phyloP scores from a whole-genome alignment of 2,113 vertebrate species.

The Megaceryle maxima region DNA sequence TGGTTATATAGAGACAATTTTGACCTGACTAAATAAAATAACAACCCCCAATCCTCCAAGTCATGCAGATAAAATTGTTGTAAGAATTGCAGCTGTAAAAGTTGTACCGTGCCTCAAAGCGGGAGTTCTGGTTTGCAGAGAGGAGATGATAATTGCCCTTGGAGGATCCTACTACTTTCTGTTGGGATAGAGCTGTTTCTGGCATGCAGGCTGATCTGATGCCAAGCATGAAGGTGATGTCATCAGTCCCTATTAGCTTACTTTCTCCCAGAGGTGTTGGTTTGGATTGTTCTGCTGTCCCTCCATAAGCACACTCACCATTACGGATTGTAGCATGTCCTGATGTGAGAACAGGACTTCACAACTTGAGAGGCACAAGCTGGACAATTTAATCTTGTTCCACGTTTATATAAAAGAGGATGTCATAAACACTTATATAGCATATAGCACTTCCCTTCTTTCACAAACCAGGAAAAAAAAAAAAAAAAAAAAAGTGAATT shows the following conservation, averaged over 20 bases:
- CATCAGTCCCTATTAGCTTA: background rate
- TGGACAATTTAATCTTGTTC: background rate
- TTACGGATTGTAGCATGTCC: background rate
- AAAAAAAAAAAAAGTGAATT: rapidly evolving
- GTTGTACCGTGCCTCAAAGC: background rate
- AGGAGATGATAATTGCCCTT: background rate
- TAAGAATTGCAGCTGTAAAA: background rate
- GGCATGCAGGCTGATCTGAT: background rate
- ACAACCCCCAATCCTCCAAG: background rate
- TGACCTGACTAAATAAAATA: background rate
- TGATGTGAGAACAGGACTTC: background rate
- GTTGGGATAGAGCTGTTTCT: background rate
- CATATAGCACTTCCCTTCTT: background rate
- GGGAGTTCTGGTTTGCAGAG: background rate
- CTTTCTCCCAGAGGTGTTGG: background rate
- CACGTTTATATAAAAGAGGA: background rate
- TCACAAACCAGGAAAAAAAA: background rate
- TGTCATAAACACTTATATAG: background rate
- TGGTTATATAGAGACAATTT: background rate
- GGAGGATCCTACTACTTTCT: background rate
- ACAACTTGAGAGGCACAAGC: background rate
- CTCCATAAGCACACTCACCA: background rate
- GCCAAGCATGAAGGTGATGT: background rate
- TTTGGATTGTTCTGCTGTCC: background rate
- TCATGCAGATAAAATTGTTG: background rate